Evolutionary conservation across 2,113 vertebrate genomes (phyloP).

Genomic region (Anseranas semipalmata): DNA sequence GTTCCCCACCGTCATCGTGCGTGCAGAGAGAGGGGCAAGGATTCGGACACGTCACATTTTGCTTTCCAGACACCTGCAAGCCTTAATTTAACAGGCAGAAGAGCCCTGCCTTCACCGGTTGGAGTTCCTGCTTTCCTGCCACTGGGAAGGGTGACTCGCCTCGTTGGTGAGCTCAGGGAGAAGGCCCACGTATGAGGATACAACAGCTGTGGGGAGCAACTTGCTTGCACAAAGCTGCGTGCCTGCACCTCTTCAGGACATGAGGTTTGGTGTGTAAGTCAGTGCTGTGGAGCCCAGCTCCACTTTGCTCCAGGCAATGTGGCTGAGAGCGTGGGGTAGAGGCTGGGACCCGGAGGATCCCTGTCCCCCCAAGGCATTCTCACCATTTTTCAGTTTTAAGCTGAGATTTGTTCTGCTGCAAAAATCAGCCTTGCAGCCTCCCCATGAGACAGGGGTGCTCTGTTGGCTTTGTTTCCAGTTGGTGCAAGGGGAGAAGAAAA

Average conservation of each 20-base stretch:
- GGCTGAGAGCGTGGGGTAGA: background rate
- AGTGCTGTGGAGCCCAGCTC: background rate
- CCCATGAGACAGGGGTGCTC: background rate
- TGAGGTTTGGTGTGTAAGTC: background rate
- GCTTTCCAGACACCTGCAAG: background rate
- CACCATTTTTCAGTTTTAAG: background rate
- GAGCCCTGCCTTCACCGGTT: too few relatives aligned
- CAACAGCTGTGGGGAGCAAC: background rate
- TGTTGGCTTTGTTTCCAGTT: background rate
- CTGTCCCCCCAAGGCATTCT: background rate
- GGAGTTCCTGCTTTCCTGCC: background rate
- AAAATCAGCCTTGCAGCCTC: background rate
- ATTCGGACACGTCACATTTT: background rate
- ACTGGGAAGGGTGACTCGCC: background rate
- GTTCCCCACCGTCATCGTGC: background rate
- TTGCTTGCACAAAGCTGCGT: background rate
- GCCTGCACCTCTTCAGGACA: background rate
- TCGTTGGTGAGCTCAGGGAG: background rate
- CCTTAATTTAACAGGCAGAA: background rate
- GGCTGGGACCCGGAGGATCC: background rate
- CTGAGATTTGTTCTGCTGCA: background rate
- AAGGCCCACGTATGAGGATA: background rate
- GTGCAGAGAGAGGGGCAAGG: background rate
- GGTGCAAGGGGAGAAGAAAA: background rate
- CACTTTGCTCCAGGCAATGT: background rate